These are phyloP conservation scores for Varanus salvator DNA, from an alignment of 2,113 vertebrate species.

Conservation along the genomic window DNA sequence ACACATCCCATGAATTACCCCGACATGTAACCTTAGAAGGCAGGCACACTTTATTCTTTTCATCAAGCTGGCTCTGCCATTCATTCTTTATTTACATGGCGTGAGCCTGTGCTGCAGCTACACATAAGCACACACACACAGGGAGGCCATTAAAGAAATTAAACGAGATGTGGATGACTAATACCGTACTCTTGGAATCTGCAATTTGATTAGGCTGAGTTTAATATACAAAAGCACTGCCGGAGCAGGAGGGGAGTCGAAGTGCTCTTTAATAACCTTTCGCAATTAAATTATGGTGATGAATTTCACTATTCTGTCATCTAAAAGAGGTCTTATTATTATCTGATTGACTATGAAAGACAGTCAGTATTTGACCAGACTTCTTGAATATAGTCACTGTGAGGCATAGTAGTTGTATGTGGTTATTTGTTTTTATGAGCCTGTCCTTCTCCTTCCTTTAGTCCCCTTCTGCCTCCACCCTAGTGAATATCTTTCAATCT, in stretches of 20 bases:
- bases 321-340: slow-evolving; percentile 76
- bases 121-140: slow-evolving; percentile 55
- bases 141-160: slow-evolving; percentile 85
- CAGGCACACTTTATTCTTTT: slow-evolving; percentile 82
- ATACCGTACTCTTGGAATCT: slow-evolving; percentile 84
- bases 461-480: not conserved
- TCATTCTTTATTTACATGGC: slow-evolving; percentile 82
- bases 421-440: slow-evolving; percentile 52
- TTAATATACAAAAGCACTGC: slow-evolving; percentile 84
- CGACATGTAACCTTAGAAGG: slow-evolving; percentile 83
- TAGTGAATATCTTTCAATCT: slow-evolving; percentile 45
- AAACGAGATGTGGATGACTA: slow-evolving; percentile 84
- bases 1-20: slow-evolving; percentile 80
- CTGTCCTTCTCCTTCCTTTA: slow-evolving; percentile 38
- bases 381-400: slow-evolving; percentile 68
- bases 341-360: slow-evolving; percentile 79
- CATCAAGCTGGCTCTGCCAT: slow-evolving; percentile 73
- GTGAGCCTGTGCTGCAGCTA: slow-evolving; percentile 69
- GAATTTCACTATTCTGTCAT: slow-evolving; percentile 80
- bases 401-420: slow-evolving; percentile 61
- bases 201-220: slow-evolving; percentile 87
- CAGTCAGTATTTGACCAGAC: slow-evolving; percentile 73
- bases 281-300: slow-evolving; percentile 85
- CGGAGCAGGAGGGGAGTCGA: slow-evolving; percentile 77
- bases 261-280: slow-evolving; percentile 83